A percentile compares a stretch with the other conserved stretches of the same genome.
Conservation (phyloP, 2,113 vertebrate species). For the Paramormyrops kingsleyae region DNA sequence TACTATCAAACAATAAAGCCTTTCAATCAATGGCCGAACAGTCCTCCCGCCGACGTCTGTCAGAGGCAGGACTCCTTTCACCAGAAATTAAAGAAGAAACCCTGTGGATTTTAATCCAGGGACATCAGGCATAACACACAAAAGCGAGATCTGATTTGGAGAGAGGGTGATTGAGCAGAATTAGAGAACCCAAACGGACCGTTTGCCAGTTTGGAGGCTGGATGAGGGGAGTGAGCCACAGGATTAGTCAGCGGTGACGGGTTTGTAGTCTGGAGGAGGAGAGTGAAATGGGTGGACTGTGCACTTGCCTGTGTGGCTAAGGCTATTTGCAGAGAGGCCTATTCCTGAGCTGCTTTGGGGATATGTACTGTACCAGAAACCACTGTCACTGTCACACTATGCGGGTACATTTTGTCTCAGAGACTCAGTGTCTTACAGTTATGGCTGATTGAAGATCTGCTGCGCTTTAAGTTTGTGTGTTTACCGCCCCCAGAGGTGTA, state of each 20-base stretch:
- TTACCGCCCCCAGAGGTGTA: not conserved
- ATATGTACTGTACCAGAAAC: not conserved
- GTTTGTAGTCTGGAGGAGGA: not conserved
- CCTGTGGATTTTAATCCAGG: not conserved
- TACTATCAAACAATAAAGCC: not conserved
- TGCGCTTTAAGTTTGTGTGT: not conserved
- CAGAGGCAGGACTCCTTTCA: not conserved
- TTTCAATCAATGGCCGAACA: not conserved
- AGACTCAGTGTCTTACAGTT: conserved; percentile 2
- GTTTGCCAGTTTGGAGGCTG: not conserved
- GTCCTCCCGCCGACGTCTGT: not conserved
- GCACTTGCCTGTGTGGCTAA: not conserved
- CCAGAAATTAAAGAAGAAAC: not conserved
- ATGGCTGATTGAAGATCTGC: not conserved
- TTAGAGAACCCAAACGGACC: not conserved
- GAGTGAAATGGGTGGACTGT: not conserved
- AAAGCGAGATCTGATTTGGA: not conserved
- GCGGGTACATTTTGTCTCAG: not conserved
- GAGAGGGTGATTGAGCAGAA: not conserved
- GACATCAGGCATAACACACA: not conserved
- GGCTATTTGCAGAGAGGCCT: not conserved
- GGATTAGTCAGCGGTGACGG: not conserved
- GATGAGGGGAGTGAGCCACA: not conserved
- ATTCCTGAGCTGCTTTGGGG: not conserved
- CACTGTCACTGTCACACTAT: not conserved